phyloP scores from a whole-genome alignment of 2,113 vertebrate species.

The Salvelinus namaycush region DNA sequence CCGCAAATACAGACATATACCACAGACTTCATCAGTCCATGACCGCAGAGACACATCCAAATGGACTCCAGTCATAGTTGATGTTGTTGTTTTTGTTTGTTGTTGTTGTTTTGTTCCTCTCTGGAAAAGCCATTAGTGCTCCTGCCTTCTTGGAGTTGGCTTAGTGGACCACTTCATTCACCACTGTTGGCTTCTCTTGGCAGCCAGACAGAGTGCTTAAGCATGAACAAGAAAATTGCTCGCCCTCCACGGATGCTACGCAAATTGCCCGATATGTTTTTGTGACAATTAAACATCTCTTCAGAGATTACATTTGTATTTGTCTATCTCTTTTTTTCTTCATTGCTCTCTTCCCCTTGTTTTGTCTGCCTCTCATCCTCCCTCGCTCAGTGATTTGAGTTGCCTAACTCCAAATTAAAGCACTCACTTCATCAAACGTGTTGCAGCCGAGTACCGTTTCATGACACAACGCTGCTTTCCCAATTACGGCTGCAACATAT shows the following conservation, averaged over 20 bases:
- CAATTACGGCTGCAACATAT: slow-evolving; percentile 10
- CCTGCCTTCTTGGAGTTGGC: slow-evolving; percentile 36
- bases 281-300: slow-evolving; percentile 50
- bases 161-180: slow-evolving; percentile 56
- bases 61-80: slow-evolving; percentile 56
- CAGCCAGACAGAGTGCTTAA: slow-evolving; percentile 50
- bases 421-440: neutral
- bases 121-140: slow-evolving; percentile 59
- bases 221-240: slow-evolving; percentile 52
- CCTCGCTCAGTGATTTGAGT: slow-evolving; percentile 11
- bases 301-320: slow-evolving; percentile 30
- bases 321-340: slow-evolving; percentile 7
- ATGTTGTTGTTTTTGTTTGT: slow-evolving; percentile 46
- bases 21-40: too few species aligned
- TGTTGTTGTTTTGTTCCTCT: slow-evolving; percentile 59
- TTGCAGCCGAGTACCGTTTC: neutral
- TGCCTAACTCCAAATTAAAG: neutral
- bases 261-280: slow-evolving; percentile 47
- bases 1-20: too few species aligned
- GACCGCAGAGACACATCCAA: slow-evolving; percentile 37
- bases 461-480: neutral
- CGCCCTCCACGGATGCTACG: slow-evolving; percentile 45
- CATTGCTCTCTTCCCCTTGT: slow-evolving; percentile 1
- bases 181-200: slow-evolving; percentile 58
- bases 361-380: slow-evolving; percentile 7